Evolutionary conservation across 1,140 invertebrate genomes (phyloP), one percentile per base, ranked within the genome.

Genomic region (Drosophila kohkoa): DNA sequence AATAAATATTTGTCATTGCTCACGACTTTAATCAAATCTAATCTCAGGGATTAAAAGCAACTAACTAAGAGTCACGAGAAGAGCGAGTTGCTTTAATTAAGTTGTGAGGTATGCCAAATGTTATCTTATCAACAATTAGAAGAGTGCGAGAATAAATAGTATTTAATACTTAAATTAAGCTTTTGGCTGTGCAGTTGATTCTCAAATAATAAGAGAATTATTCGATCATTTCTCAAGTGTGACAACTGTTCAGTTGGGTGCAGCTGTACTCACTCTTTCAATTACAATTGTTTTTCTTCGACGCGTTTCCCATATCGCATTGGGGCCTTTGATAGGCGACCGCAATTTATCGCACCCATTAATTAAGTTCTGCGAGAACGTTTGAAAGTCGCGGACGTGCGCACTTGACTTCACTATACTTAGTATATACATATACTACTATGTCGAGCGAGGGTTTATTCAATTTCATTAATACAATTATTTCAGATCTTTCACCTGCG

Each of bases 401-500:
- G 69, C 73, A 71, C 73, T 59, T 30, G 20, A 59, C 69, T 67
- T 74, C 35, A 38, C 7, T 45, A 65, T 62, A 46, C 45, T 60
- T 4, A 8, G 25, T 45, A 15, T 43, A 8, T 63, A 51, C 15
- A 30, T 32, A 51, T 60, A 38, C 15, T 54, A 43, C 13, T 13
- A 3, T 38, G 10, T 6, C 20, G 20, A 25, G 20, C 20, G 35
- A 8, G 8, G 20, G 43, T 15, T 38, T 15, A 16, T 7, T 46
- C 1, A 6, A 13, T 30, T 38, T 59, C 49, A 25, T 49, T 30
- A 60, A 57, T 81, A 32, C 13, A 35, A 46, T 7, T 63, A 32
- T 79, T 94, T 93, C 92, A 97, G 96, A 95, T 98, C 35, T 98
- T 99, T 93, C 98, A 99, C 92, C 93, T 98, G n/a, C 95, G 95